Evolutionary conservation across 2,888 invertebrate genomes (phyloP), one percentile per base, ranked within the genome.

Genomic region (Coleophora deauratella): DNA sequence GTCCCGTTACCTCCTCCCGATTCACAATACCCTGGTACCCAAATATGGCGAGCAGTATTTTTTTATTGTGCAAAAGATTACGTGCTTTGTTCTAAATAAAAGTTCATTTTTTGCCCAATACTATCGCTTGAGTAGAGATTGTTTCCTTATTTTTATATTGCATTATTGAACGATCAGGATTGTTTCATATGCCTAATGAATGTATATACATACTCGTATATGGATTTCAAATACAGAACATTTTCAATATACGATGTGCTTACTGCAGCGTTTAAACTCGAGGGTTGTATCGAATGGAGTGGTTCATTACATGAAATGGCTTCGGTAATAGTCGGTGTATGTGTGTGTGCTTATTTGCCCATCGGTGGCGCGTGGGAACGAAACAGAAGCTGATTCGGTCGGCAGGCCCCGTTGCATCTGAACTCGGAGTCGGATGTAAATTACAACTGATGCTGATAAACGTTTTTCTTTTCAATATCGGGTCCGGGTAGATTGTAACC

Each of bases 1-100:
- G 67, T 74, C 62, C 75, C 73, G 73, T 74, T 74, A 73, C 4
- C 66, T 69, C 60, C 60, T 67, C 54, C 58, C 58, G 55, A 55
- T 59, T 52, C 54, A 72, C 77, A 58, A 66, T 46, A 46, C 52
- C 59, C 58, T 59, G 50, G 55, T 63, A 58, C 52, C 48, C 38
- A 14, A 11, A 35, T 1, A 6, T 21, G 21, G 21, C 21, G 14
- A 51, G 57, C 60, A 46, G 43, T 39, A 44, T 8, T 33, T 37
- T 10, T 34, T 34, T 33, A 12, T 10, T 14, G 14, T 7, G 6
- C 10, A 14, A 34, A 14, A 34, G 11, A 9, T 11, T 15, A 35
- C 6, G 7, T 8, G 9, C 7, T 28, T 28, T n/a, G n/a, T n/a
- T n/a, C n/a, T n/a, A n/a, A n/a, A n/a, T n/a, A n/a, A n/a, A n/a